Evolutionary conservation across 2,888 invertebrate genomes (phyloP).

Genomic region (Cyclophora albipunctata): DNA sequence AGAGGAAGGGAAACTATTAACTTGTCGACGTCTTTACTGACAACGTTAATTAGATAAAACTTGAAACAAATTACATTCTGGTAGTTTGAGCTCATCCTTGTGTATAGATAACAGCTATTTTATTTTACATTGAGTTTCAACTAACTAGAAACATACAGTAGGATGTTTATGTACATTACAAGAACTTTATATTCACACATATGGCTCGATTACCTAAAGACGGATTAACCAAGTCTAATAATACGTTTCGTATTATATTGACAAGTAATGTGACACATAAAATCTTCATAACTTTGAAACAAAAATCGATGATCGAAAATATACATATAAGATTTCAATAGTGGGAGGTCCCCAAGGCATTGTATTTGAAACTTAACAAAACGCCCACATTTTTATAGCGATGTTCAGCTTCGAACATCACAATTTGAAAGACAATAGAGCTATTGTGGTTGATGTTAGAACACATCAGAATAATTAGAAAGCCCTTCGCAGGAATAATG

Average conservation of each 20-base stretch:
- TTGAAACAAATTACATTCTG: slow-evolving; percentile 39
- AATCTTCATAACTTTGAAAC: background rate
- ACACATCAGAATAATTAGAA: slow-evolving; percentile 40
- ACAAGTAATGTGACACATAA: background rate
- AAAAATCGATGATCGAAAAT: slow-evolving; percentile 9
- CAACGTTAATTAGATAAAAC: slow-evolving; percentile 56
- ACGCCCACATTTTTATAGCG: slow-evolving; percentile 21
- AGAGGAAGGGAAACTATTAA: slow-evolving; percentile 66
- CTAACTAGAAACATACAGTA: background rate
- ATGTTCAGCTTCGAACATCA: slow-evolving; percentile 16
- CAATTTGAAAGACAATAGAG: slow-evolving; percentile 24
- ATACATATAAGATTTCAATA: slow-evolving; percentile 11
- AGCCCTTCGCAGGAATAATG: slow-evolving; percentile 35
- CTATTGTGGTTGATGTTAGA: slow-evolving; percentile 22
- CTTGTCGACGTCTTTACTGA: slow-evolving; percentile 59
- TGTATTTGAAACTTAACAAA: slow-evolving; percentile 17
- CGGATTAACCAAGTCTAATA: background rate
- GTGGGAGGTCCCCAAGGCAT: slow-evolving; percentile 20
- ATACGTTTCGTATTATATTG: background rate
- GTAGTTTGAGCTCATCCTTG: background rate
- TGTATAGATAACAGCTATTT: background rate
- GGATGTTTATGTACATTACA: background rate
- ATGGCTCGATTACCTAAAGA: background rate
- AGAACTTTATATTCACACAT: background rate
- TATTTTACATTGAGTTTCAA: background rate